Percentiles rank a stretch among this genome's conserved stretches.
Evolutionary conservation across 2,113 vertebrate genomes (phyloP).

Genomic region (Amia ocellicauda): DNA sequence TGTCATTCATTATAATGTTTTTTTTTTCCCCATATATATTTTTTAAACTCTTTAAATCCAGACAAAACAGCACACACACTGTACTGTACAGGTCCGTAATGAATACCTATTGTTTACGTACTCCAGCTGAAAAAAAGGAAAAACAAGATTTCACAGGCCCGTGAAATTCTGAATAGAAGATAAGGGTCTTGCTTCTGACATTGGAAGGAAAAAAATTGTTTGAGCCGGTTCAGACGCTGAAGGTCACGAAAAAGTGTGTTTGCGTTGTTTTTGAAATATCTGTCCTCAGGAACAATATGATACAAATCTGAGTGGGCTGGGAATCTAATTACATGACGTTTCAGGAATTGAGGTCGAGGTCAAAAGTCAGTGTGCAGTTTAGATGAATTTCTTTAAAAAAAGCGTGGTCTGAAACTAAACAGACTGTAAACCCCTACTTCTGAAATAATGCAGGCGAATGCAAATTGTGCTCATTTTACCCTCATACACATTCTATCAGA

Average conservation of each 20-base stretch:
- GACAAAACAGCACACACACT: slow-evolving; percentile 41
- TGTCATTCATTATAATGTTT: too few species aligned
- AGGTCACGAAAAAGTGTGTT: slow-evolving; percentile 32
- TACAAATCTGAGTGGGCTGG: slow-evolving; percentile 1
- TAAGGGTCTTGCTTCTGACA: slow-evolving; percentile 28
- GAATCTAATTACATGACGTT: slow-evolving; percentile 11
- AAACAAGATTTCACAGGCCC: slow-evolving; percentile 30
- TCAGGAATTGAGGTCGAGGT: background rate
- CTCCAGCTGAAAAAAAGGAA: slow-evolving; percentile 17
- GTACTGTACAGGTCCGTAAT: slow-evolving; percentile 33
- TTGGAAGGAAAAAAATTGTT: slow-evolving; percentile 23
- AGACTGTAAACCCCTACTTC: background rate
- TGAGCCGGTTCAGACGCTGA: slow-evolving; percentile 27
- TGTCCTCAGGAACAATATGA: slow-evolving; percentile 36
- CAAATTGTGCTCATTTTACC: too few species aligned
- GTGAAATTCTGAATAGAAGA: slow-evolving; percentile 34
- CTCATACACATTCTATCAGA: too few species aligned
- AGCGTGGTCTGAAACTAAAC: background rate
- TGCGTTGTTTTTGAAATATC: slow-evolving; percentile 22
- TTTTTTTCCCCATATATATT: slow-evolving; percentile 44
- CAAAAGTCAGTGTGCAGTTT: slow-evolving; percentile 7
- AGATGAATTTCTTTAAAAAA: background rate
- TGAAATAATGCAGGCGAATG: too few species aligned
- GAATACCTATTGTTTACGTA: slow-evolving; percentile 37
- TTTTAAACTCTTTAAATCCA: slow-evolving; percentile 36